Base-by-base conservation (phyloP, 2,888 invertebrate genomes). In the Drosophila aldrichi region DNA sequence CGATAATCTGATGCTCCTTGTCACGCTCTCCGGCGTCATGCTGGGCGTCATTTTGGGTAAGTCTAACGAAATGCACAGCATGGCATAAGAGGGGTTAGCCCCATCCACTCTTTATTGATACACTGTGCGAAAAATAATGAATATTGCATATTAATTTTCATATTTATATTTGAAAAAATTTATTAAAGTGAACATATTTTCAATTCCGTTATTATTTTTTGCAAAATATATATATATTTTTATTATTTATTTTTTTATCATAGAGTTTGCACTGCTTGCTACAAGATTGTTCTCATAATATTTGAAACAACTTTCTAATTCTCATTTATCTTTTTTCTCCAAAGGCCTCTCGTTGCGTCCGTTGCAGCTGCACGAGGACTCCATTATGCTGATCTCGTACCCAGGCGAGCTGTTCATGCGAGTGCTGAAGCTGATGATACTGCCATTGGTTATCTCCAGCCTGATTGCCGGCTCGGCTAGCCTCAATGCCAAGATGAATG, bases 331-430 rank as follows among this genome's bases (percentile, higher is more conserved):
- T 16, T 5, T n/a, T 36, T 20, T 49, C 16, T 46, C 14, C 8
- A 5, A 91, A 96, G 96, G 96, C 70, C 95, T 96, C 78, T 95
- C 95, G 66, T 93, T 96, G 72, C 95, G 96, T 69, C 95, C 96
- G 29, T 94, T 96, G 81, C 93, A 95, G 65, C 94, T 97, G 56
- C 95, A 95, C 70, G 94, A 94, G 60, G 96, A 96, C 83, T 94
- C 95, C 40, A 94, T 96, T 34, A 94, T 96, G 93, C 93, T 97
- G 73, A 96, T 98, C 81, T 96, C 97, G 2, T 98, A 97, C 92
- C 98, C 98, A 6, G 98, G 98, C 29, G 98, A 98, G 91, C 94
- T 98, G 10, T 97, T 98, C 92, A 97, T 98, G 96, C 95, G 97
- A 81, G 94, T 97, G 32, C 93, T 98, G 25, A 97, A 98, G 91